phyloP scores from a whole-genome alignment of 2,797 vertebrate genomes.

The Cynodonichthys magdalenae region DNA sequence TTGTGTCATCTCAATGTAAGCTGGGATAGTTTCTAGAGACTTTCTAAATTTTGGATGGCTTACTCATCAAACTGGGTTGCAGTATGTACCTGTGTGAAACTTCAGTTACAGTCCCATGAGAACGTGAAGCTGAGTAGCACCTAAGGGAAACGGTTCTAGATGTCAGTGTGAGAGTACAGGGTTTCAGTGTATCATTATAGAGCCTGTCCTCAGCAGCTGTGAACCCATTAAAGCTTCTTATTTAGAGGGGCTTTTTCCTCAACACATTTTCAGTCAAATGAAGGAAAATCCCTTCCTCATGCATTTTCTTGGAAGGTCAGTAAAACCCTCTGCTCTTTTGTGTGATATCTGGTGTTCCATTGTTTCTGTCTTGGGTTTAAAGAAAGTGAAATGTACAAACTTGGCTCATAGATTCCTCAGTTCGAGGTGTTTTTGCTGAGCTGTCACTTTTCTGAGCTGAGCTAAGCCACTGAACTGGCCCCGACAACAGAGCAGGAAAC shows the following conservation, averaged over 20 bases:
- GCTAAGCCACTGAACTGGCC: constrained; percentile 58
- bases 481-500: constrained; percentile 50
- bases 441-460: constrained; percentile 66
- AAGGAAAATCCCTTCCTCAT: constrained; percentile 28
- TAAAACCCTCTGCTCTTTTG: constrained; percentile 31
- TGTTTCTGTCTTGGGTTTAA: constrained; percentile 46
- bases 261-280: constrained; percentile 32
- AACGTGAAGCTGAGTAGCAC: constrained; percentile 39
- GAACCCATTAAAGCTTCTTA: constrained; percentile 6
- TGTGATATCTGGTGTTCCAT: constrained; percentile 24
- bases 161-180: constrained; percentile 21
- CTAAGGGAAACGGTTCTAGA: constrained; percentile 15
- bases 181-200: constrained; percentile 26
- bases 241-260: constrained; percentile 18
- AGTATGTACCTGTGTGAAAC: background rate
- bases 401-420: constrained; percentile 46
- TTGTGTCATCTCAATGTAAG: background rate
- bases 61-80: constrained; percentile 3
- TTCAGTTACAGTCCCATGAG: constrained; percentile 6
- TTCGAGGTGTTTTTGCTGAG: constrained; percentile 68
- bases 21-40: background rate
- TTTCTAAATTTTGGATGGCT: background rate
- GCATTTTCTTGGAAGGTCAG: constrained; percentile 36
- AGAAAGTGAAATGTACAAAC: constrained; percentile 61
- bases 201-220: constrained; percentile 26